Base-by-base conservation (phyloP, 30 jellyfish, hydroid and myxozoan genomes). In the Calvadosia cruxmelitensis region DNA sequence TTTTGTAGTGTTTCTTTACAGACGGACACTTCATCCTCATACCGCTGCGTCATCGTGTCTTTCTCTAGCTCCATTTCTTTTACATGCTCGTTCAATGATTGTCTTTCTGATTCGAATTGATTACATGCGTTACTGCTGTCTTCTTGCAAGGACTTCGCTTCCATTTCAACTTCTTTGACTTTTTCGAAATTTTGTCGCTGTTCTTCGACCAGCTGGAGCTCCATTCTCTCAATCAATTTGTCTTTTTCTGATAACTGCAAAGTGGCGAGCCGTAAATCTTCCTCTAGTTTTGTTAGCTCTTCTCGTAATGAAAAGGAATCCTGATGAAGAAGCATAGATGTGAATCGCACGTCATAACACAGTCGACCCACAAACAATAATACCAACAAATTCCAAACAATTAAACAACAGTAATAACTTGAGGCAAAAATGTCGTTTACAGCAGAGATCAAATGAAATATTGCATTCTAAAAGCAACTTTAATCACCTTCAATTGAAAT, bases 201-300 rank as follows among this genome's bases (percentile, higher is more conserved):
- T 31, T 72, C 67, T 1, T 72, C 79, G n/a, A 72, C 3, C 10
- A 42, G 57, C 20, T 42, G 57, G 15, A 42, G 20, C 20, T 42
- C 57, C 57, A 42, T 10, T 27, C 25, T 34, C 15, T 0, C 34
- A 31, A 7, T 29, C n/a, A 72, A 20, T 1, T 12, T 50, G 13
- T 53, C 50, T 25, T 36, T 72, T 25, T 72, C 83, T 2, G 29
- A 3, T 53, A n/a, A 42, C 20, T 42, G 57, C 57, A 42, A 42
- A 5, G 57, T 5, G 20, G 57, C 20, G 20, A 42, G 15, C 10
- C 57, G 57, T 20, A 42, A 42, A 5, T 42, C 57, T 20, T 42
- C 57, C 20, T 42, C 57, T 42, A 42, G 57, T 42, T 20, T 10
- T 42, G 57, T 42, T 20, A 42, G 57, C 20, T 42, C 57, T 42